phyloP scores from a whole-genome alignment of 2,888 invertebrate genomes.

The Torymus tubicola region DNA sequence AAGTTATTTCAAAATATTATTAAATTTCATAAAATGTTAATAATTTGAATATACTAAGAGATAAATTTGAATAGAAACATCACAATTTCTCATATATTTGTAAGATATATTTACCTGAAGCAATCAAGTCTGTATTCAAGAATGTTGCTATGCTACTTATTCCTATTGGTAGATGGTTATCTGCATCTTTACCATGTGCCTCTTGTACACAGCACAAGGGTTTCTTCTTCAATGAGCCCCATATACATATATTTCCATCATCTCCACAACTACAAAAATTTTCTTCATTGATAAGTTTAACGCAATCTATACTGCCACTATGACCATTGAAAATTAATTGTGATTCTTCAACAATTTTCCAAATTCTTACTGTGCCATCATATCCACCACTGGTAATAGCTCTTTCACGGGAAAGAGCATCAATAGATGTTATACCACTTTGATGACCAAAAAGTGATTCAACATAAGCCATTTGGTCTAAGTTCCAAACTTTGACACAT shows the following conservation, averaged over 20 bases:
- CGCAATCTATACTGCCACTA: slow-evolving; percentile 89
- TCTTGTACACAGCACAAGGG: slow-evolving; percentile 94
- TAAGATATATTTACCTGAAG: slow-evolving; percentile 81
- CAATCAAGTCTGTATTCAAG: slow-evolving; percentile 92
- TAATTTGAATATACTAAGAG: too few relatives aligned
- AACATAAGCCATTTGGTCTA: slow-evolving; percentile 97
- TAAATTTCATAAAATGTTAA: too few relatives aligned
- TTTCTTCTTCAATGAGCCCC: slow-evolving; percentile 92
- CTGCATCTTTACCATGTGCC: slow-evolving; percentile 79
- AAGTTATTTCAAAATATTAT: too few relatives aligned
- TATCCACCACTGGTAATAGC: slow-evolving; percentile 93
- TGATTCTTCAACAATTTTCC: slow-evolving; percentile 98
- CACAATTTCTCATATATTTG: not conserved
- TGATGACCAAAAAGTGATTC: too few relatives aligned
- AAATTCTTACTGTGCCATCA: slow-evolving; percentile 91
- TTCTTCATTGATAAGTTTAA: slow-evolving; percentile 94
- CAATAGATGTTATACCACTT: slow-evolving; percentile 89
- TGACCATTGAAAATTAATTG: slow-evolving; percentile 96
- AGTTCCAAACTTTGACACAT: slow-evolving; percentile 95
- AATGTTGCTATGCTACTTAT: slow-evolving; percentile 89
- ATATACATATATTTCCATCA: slow-evolving; percentile 90
- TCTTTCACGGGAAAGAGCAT: slow-evolving; percentile 90
- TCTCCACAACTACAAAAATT: slow-evolving; percentile 95
- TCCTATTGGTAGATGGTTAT: slow-evolving; percentile 88
- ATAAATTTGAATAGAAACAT: too few relatives aligned